Base-by-base conservation (phyloP, 35 echinoderm and acorn worm species). In the Chiridota heheva region DNA sequence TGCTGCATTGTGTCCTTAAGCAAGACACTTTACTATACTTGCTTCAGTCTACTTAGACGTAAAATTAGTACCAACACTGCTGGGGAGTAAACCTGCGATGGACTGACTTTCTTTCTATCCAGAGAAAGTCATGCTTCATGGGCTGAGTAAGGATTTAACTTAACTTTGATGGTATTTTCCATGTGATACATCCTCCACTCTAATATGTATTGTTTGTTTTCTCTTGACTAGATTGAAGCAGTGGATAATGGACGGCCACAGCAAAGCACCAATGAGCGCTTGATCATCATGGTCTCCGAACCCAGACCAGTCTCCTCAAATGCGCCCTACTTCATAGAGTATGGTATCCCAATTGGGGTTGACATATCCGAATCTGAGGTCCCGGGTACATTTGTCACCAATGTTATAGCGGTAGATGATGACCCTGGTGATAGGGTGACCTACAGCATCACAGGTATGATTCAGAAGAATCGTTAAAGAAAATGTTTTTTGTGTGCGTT, bases 181-280 rank as follows among this genome's bases (percentile, higher is more conserved):
- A 72, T 44, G n/a, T n/a, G n/a, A 72, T 72, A 43, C 1, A 53
- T 47, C 18, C 40, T 47, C 1, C 10, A 4, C 36, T 78, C 31
- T 76, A n/a, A n/a, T n/a, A n/a, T n/a, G n/a, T n/a, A n/a, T n/a
- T n/a, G n/a, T n/a, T n/a, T n/a, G n/a, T 53, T 1, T 0, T 16
- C 0, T 42, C 15, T 77, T 36, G 37, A 44, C 42, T 67, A 98
- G 95, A 69, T 98, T 44, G 95, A 91, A 35, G 95, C 85, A n/a
- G 63, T 88, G 22, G 95, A 98, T 62, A 98, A 91, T 34, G 95
- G 95, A 5, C 90, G 58, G 0, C 57, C 49, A 36, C 84, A 91
- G 53, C 78, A 86, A 42, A 78, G 56, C 37, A 62, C 41, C 0
- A 56, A 60, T 39, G 72, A 75, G 8, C 69, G 84, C 22, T 70